Evolutionary conservation across 2,113 vertebrate species (phyloP).

Genomic region (Microcebus tavaratra): DNA sequence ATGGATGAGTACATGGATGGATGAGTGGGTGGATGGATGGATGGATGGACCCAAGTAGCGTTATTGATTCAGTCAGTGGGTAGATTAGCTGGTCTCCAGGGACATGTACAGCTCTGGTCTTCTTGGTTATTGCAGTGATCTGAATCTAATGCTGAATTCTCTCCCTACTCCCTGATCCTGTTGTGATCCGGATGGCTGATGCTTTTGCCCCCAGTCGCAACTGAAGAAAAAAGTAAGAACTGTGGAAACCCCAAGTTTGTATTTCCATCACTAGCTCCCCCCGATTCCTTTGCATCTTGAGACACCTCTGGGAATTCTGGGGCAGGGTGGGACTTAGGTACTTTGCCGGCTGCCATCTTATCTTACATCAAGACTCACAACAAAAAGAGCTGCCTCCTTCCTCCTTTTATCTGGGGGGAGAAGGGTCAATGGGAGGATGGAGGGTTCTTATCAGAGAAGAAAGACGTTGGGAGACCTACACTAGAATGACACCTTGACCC

Average conservation of each 20-base stretch:
- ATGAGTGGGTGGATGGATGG: neutral
- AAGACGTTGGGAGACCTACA: neutral
- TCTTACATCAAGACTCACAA: neutral
- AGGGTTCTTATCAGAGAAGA: neutral
- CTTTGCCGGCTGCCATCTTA: neutral
- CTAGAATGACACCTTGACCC: too few species aligned
- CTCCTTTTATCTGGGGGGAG: neutral
- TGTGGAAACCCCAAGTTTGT: neutral
- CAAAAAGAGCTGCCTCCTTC: neutral
- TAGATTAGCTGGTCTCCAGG: neutral
- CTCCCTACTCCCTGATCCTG: neutral
- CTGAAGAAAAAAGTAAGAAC: conserved; percentile 68
- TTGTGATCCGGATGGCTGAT: neutral
- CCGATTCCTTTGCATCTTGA: neutral
- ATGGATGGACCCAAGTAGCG: too few species aligned
- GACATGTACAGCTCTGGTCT: neutral
- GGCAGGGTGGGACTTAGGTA: neutral
- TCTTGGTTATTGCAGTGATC: neutral
- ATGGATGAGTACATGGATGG: too few species aligned
- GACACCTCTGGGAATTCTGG: neutral
- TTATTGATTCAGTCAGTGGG: neutral
- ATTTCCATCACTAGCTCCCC: neutral
- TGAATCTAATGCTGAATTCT: neutral
- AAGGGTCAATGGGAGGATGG: too few species aligned
- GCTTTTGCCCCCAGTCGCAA: neutral